Evolutionary conservation across 2,797 vertebrate species (phyloP).

Genomic region (Eidolon dupreanum): DNA sequence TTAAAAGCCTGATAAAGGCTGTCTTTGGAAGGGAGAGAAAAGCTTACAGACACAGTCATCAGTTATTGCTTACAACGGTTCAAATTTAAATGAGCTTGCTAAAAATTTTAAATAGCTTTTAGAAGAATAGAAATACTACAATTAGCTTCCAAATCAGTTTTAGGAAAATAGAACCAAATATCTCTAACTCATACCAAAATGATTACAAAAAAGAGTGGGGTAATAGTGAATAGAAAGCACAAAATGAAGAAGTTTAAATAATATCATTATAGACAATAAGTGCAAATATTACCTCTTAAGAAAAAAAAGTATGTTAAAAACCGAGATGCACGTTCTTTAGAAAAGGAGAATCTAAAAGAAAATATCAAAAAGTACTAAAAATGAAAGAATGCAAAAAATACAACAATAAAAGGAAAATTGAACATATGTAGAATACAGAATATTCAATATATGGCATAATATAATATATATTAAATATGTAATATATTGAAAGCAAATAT

Average conservation of each 20-base stretch:
- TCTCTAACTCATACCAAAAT: neutral
- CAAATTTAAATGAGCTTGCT: neutral
- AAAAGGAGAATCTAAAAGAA: neutral
- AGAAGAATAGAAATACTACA: neutral
- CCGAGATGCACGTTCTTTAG: neutral
- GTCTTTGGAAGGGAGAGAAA: neutral
- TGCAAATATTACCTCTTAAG: neutral
- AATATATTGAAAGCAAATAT: neutral
- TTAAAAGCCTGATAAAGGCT: neutral
- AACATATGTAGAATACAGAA: neutral
- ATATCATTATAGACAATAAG: neutral
- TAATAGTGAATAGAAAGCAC: neutral
- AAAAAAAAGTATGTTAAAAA: neutral
- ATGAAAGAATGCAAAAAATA: neutral
- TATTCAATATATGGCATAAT: neutral
- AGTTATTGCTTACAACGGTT: neutral
- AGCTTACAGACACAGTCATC: neutral
- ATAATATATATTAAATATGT: neutral
- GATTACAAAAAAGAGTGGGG: neutral
- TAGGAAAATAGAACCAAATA: neutral
- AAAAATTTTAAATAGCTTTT: neutral
- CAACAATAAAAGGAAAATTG: neutral
- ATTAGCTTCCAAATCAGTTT: neutral
- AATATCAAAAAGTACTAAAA: conserved; percentile 42
- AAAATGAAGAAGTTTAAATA: neutral